phyloP scores from a whole-genome alignment of 2,113 vertebrate species.

The Hippolais icterina region DNA sequence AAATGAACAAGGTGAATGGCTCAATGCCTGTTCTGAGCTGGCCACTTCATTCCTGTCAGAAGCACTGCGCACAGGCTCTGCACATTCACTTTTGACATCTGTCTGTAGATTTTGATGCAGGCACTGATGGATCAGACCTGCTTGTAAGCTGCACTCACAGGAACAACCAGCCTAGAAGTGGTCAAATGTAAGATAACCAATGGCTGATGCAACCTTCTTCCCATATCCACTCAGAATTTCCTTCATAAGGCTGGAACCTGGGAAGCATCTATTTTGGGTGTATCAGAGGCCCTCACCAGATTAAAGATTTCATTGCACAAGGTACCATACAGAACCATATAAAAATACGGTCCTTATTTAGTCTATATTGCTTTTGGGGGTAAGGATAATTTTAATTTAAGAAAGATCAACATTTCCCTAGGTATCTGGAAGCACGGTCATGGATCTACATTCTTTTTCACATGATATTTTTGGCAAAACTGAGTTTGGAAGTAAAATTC shows the following conservation, averaged over 20 bases:
- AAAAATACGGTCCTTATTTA: neutral
- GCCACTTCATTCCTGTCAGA: neutral
- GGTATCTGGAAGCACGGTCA: neutral
- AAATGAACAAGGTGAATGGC: neutral
- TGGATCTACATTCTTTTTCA: neutral
- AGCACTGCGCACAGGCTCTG: neutral
- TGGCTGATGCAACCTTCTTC: neutral
- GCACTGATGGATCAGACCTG: neutral
- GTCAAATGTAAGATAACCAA: neutral
- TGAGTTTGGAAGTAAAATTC: neutral
- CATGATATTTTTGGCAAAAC: neutral
- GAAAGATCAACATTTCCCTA: neutral
- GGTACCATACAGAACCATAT: neutral
- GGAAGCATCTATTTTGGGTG: neutral
- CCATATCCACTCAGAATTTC: neutral
- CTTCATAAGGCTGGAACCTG: neutral
- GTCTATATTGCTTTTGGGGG: neutral
- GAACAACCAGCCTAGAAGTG: neutral
- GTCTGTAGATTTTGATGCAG: neutral
- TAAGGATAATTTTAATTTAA: neutral
- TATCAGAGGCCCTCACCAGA: neutral
- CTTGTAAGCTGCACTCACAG: neutral
- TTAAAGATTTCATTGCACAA: neutral
- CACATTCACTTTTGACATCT: neutral
- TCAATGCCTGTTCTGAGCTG: neutral